A percentile compares a stretch with the other conserved stretches of the same genome.
These are phyloP conservation scores for Itoplectis maculator DNA, from an alignment of 2,888 invertebrate genomes.

Conservation along the genomic window DNA sequence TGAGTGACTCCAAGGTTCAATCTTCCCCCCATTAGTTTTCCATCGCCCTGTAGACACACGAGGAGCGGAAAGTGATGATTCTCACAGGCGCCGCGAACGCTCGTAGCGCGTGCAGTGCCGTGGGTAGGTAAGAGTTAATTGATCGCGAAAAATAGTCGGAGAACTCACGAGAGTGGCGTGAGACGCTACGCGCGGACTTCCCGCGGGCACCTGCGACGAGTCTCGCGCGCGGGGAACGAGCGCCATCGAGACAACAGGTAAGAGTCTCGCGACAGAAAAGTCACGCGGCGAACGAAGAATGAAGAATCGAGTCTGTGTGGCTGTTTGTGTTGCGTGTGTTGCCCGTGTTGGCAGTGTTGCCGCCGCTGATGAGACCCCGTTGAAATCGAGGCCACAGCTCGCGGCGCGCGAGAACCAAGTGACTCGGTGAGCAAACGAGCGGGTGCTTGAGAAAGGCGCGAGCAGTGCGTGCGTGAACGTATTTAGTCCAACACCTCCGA, in stretches of 20 bases:
- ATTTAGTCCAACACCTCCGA: constrained; percentile 3
- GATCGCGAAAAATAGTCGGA: constrained; percentile 7
- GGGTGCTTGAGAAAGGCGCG: background rate
- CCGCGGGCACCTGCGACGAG: constrained; percentile 21
- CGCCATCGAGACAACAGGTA: constrained; percentile 53
- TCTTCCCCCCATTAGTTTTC: too few species aligned
- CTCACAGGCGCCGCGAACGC: constrained; percentile 32
- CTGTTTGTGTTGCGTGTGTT: too few species aligned
- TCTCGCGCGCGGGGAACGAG: constrained; percentile 28
- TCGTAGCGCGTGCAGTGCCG: background rate
- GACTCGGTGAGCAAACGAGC: constrained; percentile 14
- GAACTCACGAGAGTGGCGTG: constrained; percentile 22
- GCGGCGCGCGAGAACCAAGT: constrained; percentile 28
- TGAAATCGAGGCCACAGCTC: constrained; percentile 52
- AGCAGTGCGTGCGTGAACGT: constrained; percentile 12
- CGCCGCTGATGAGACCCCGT: constrained; percentile 29
- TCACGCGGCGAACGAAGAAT: constrained; percentile 35
- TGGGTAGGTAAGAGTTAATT: constrained; percentile 46
- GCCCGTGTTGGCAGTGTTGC: constrained; percentile 8
- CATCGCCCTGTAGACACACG: background rate
- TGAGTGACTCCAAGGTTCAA: background rate
- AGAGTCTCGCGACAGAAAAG: constrained; percentile 30
- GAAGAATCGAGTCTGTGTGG: constrained; percentile 42
- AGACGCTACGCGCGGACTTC: constrained; percentile 29
- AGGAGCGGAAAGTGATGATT: constrained; percentile 54